Conservation (phyloP, 2,113 vertebrate species). For the Podarcis raffonei region DNA sequence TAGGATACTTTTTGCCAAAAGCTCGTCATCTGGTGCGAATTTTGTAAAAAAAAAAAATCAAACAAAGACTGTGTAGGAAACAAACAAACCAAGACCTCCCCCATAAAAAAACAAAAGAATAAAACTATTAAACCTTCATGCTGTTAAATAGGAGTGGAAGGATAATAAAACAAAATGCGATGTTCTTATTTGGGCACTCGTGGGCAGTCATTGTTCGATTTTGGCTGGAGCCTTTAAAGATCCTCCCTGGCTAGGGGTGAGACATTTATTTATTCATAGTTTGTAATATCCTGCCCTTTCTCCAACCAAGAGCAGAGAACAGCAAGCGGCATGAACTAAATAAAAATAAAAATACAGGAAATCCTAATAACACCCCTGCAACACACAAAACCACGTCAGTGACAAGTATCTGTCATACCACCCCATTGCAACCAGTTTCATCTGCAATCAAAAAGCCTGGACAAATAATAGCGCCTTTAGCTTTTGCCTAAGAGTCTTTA, state of each 20-base stretch:
- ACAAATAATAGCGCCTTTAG: too few relatives aligned
- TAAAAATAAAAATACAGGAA: too few relatives aligned
- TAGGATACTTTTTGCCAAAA: slow-evolving; percentile 25
- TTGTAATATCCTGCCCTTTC: too few relatives aligned
- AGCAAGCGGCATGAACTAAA: too few relatives aligned
- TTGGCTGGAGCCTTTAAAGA: not conserved
- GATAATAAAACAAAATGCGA: not conserved
- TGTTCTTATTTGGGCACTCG: not conserved
- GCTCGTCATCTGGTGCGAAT: slow-evolving; percentile 10
- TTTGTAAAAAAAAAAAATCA: slow-evolving; percentile 23
- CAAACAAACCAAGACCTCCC: not conserved
- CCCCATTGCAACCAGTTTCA: too few relatives aligned
- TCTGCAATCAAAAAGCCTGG: too few relatives aligned
- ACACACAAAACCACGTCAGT: too few relatives aligned
- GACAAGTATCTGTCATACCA: too few relatives aligned
- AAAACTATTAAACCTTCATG: not conserved
- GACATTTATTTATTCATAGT: too few relatives aligned
- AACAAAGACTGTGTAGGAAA: not conserved
- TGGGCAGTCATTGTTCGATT: not conserved
- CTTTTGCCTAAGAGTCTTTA: too few relatives aligned
- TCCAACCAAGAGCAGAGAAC: too few relatives aligned
- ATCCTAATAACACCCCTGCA: too few relatives aligned
- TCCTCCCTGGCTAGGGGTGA: not conserved
- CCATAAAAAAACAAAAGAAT: not conserved
- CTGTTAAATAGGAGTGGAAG: not conserved